These are phyloP conservation scores for Armadillidium nasatum DNA, from an alignment of 1,140 invertebrate genomes.

Conservation along the genomic window DNA sequence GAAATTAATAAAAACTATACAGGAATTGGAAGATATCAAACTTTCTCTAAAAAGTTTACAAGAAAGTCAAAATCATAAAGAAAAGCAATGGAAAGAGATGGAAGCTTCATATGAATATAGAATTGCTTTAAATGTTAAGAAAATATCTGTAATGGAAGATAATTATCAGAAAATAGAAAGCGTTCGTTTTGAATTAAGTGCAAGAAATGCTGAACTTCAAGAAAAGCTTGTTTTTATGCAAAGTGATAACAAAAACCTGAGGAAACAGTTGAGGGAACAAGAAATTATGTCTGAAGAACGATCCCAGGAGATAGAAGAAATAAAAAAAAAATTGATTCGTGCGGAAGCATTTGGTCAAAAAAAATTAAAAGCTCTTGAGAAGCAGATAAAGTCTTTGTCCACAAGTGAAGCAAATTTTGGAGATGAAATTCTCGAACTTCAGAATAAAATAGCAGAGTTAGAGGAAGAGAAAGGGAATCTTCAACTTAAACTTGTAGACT, in stretches of 20 bases:
- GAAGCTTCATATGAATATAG: constrained; percentile 57
- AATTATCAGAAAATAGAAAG: constrained; percentile 47
- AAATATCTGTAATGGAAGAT: constrained; percentile 46
- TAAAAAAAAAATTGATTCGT: constrained; percentile 77
- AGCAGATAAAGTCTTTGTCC: constrained; percentile 67
- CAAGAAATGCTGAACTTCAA: constrained; percentile 55
- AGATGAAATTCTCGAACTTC: constrained; percentile 64
- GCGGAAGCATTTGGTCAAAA: constrained; percentile 71
- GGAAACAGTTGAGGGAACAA: constrained; percentile 45
- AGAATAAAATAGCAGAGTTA: constrained; percentile 71
- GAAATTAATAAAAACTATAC: constrained; percentile 62
- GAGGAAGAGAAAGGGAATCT: constrained; percentile 87
- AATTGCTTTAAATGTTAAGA: constrained; percentile 58
- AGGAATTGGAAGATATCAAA: constrained; percentile 69
- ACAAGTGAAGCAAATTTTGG: constrained; percentile 56
- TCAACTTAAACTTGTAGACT: constrained; percentile 73
- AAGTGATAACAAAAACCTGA: constrained; percentile 47
- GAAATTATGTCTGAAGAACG: constrained; percentile 47
- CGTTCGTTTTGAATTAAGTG: constrained; percentile 57
- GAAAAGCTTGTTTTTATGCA: constrained; percentile 54
- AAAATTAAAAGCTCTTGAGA: constrained; percentile 76
- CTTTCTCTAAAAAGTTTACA: constrained; percentile 75
- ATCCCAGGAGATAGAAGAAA: constrained; percentile 64
- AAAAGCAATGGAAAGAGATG: constrained; percentile 65
- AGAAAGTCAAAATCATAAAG: constrained; percentile 65